These are phyloP conservation scores for Caenorhabditis panamensis DNA, from an alignment of 2,888 invertebrate species.

Conservation along the genomic window DNA sequence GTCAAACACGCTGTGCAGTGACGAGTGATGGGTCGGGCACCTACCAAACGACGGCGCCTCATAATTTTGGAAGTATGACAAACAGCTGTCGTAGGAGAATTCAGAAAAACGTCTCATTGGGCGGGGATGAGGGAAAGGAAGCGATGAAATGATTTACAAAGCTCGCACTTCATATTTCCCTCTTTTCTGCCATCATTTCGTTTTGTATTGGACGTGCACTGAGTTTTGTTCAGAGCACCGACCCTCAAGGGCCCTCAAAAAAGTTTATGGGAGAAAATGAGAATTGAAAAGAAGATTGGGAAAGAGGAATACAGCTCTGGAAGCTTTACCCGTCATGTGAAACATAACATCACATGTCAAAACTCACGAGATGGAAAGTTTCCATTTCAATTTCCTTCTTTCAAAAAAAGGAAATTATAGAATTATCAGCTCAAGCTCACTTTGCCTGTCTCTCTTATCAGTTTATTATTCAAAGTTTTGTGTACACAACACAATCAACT, in stretches of 20 bases:
- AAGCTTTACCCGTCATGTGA: slow-evolving; percentile 12
- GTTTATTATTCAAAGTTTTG: slow-evolving; percentile 18
- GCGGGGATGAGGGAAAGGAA: neutral
- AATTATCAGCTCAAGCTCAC: slow-evolving; percentile 3
- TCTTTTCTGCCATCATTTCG: slow-evolving; percentile 11
- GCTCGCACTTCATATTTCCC: slow-evolving; percentile 44
- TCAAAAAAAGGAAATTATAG: neutral
- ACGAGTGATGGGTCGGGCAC: slow-evolving; percentile 46
- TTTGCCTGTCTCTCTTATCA: slow-evolving; percentile 28
- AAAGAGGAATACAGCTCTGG: neutral
- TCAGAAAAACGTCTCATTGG: slow-evolving; percentile 1
- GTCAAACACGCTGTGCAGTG: slow-evolving; percentile 43
- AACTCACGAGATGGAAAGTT: too few species aligned
- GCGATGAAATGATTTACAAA: slow-evolving; percentile 35
- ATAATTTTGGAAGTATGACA: slow-evolving; percentile 58
- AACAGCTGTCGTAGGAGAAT: slow-evolving; percentile 39
- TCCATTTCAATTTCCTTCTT: neutral
- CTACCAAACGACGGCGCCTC: slow-evolving; percentile 48
- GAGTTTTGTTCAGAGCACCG: slow-evolving; percentile 20
- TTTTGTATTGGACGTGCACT: neutral
- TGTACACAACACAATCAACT: slow-evolving; percentile 17
- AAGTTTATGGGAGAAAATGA: slow-evolving; percentile 11
- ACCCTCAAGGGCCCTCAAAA: slow-evolving; percentile 5
- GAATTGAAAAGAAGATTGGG: neutral
- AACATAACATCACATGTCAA: neutral